Evolutionary conservation across 2,113 vertebrate species (phyloP), one percentile per base, ranked within the genome.

Genomic region (Choloepus hoffmanni): DNA sequence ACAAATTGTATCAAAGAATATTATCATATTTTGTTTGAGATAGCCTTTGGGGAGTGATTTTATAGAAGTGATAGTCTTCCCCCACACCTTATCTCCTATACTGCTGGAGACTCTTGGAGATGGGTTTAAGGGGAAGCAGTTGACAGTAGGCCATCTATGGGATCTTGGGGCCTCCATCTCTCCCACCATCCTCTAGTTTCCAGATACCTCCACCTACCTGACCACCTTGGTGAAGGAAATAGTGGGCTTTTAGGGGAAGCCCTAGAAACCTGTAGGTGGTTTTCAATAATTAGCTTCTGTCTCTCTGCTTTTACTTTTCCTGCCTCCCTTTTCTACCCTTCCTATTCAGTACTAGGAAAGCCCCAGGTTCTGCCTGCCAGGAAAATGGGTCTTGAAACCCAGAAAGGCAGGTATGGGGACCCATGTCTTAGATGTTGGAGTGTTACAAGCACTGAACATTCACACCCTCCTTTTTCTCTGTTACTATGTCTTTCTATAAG

Each of bases 401-500:
- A 67, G 53, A 88, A 68, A 92, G 77, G 23, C 40, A 77, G 65
- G 45, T 76, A 33, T 4, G 8, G 36, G 65, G 55, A 62, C 84
- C 33, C 33, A 36, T 72, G 33, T 88, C 26, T 92, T 68, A 73
- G 43, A 85, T 90, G 43, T 33, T 55, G 36, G 40, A 60, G 62
- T 96, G 26, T 90, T n/a, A 88, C 53, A 95, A 77, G 21, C 23
- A 30, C 53, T 97, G 30, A 92, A 79, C 67, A 60, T 67, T 94
- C 73, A 85, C 62, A 33, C 67, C 45, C 23, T 48, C 21, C 6
- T 2, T 92, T 95, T 90, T 90, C 43, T 95, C 30, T 94, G 2
- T 95, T 96, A 67, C 73, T 87, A 97, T 96, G 85, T 96, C 65
- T 95, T 95, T 48, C 70, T n/a, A 26, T 78, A 81, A 40, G 50